These are phyloP conservation scores for Parazoanthus darwini DNA, from an alignment of 92 coral and sea anemone genomes.

Conservation along the genomic window DNA sequence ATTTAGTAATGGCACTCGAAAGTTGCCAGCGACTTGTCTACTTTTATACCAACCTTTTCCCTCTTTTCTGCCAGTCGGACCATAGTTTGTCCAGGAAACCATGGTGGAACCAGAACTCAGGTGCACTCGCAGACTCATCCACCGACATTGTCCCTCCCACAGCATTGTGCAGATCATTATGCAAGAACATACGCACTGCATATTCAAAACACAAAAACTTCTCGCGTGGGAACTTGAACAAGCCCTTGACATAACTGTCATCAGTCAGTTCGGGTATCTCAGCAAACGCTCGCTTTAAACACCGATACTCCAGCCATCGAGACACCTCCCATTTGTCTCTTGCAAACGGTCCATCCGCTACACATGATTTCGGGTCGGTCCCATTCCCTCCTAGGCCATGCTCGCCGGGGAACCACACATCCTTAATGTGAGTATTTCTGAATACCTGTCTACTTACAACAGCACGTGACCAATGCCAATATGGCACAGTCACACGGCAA, in stretches of 20 bases:
- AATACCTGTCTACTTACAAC: conserved; percentile 56
- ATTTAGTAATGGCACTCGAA: not conserved
- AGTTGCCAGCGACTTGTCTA: not conserved
- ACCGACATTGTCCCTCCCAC: conserved; percentile 87
- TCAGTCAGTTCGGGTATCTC: conserved; percentile 13
- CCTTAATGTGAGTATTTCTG: conserved; percentile 61
- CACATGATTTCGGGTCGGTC: conserved; percentile 47
- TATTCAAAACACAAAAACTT: conserved; percentile 67
- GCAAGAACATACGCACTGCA: conserved; percentile 63
- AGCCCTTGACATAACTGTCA: conserved; percentile 36
- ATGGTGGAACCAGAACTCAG: conserved; percentile 94
- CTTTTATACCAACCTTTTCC: conserved; percentile 37
- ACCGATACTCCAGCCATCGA: conserved; percentile 44
- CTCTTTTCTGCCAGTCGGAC: conserved; percentile 93
- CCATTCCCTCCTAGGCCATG: conserved; percentile 95
- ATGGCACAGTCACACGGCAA: conserved; percentile 91
- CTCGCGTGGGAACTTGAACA: conserved; percentile 44
- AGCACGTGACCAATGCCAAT: conserved; percentile 89
- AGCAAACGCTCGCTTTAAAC: conserved; percentile 61
- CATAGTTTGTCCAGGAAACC: conserved; percentile 93
- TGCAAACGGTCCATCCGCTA: conserved; percentile 75
- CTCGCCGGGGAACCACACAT: conserved; percentile 76
- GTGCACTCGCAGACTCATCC: conserved; percentile 78
- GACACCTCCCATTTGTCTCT: conserved; percentile 63
- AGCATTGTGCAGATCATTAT: conserved; percentile 84